Conservation (phyloP, 1,140 invertebrate species). For the Calosoma granatense region DNA sequence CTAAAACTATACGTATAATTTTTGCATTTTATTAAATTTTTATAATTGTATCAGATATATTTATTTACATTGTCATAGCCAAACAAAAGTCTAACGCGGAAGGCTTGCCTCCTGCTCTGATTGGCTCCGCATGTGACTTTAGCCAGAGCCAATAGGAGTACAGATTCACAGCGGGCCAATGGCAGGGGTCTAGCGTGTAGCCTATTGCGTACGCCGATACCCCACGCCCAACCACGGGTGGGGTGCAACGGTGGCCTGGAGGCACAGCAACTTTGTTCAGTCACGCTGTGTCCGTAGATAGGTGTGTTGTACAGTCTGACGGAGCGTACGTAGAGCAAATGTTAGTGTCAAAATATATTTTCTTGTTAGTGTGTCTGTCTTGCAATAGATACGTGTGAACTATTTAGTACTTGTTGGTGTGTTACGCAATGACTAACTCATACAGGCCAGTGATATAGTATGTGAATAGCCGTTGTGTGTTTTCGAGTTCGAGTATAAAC, state of each 20-base stretch:
- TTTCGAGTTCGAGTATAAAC: too few relatives aligned
- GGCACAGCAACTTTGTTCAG: conserved; percentile 25
- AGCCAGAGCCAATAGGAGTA: conserved; percentile 10
- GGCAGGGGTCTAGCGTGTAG: conserved; percentile 17
- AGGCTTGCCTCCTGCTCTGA: conserved; percentile 23
- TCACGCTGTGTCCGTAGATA: conserved; percentile 29
- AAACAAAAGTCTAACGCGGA: background rate
- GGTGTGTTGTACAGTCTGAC: conserved; percentile 14
- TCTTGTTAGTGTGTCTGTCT: background rate
- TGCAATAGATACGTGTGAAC: too few relatives aligned
- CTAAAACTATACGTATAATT: too few relatives aligned
- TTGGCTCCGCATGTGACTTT: conserved; percentile 28
- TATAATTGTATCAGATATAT: too few relatives aligned
- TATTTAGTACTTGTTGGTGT: too few relatives aligned
- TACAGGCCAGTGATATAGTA: too few relatives aligned
- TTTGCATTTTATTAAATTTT: too few relatives aligned
- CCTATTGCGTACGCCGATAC: conserved; percentile 20
- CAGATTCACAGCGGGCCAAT: conserved; percentile 23
- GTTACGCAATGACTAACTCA: too few relatives aligned
- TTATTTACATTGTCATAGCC: too few relatives aligned
- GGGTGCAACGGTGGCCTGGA: conserved; percentile 19
- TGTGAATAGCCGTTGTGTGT: too few relatives aligned
- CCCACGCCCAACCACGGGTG: conserved; percentile 16
- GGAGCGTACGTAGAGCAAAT: conserved; percentile 4
- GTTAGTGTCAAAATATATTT: background rate